phyloP scores from a whole-genome alignment of 1,140 invertebrate species.

The Lucilia sericata region DNA sequence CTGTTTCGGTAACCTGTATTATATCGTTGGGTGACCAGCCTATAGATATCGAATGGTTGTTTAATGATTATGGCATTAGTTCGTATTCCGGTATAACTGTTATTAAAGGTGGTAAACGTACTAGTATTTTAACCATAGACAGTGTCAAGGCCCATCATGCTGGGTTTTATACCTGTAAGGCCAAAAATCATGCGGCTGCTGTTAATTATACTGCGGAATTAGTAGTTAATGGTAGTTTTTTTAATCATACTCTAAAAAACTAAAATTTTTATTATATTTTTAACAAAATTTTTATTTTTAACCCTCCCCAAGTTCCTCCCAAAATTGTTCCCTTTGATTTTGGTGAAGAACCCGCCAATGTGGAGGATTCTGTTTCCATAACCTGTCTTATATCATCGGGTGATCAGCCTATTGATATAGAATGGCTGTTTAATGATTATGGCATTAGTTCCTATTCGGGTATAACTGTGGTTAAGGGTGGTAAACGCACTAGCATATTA shows the following conservation, averaged over 20 bases:
- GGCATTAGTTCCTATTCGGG: slow-evolving; percentile 75
- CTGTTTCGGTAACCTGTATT: slow-evolving; percentile 80
- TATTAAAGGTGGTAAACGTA: slow-evolving; percentile 79
- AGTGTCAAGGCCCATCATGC: slow-evolving; percentile 78
- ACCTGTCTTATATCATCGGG: slow-evolving; percentile 83
- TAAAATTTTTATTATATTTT: neutral
- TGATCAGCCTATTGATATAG: slow-evolving; percentile 80
- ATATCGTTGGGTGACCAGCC: slow-evolving; percentile 83
- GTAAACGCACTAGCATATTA: slow-evolving; percentile 82
- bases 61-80: slow-evolving; percentile 76
- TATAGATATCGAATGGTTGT: slow-evolving; percentile 79
- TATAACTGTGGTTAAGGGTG: slow-evolving; percentile 78
- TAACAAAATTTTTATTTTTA: neutral
- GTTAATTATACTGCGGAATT: slow-evolving; percentile 77
- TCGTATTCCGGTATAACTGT: slow-evolving; percentile 77
- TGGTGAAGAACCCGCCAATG: slow-evolving; percentile 83
- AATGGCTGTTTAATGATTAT: slow-evolving; percentile 82
- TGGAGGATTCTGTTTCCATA: slow-evolving; percentile 81
- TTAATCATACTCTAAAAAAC: slow-evolving; percentile 49
- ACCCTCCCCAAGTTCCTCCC: slow-evolving; percentile 74
- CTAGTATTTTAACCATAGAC: slow-evolving; percentile 82
- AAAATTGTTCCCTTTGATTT: slow-evolving; percentile 83
- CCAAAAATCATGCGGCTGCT: slow-evolving; percentile 78
- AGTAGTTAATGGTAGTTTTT: slow-evolving; percentile 76
- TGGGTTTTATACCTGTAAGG: slow-evolving; percentile 85